A percentile compares a stretch with the other conserved stretches of the same genome.
Evolutionary conservation across 2,113 vertebrate genomes (phyloP).

Genomic region (Sinocyclocheilus anshuiensis): DNA sequence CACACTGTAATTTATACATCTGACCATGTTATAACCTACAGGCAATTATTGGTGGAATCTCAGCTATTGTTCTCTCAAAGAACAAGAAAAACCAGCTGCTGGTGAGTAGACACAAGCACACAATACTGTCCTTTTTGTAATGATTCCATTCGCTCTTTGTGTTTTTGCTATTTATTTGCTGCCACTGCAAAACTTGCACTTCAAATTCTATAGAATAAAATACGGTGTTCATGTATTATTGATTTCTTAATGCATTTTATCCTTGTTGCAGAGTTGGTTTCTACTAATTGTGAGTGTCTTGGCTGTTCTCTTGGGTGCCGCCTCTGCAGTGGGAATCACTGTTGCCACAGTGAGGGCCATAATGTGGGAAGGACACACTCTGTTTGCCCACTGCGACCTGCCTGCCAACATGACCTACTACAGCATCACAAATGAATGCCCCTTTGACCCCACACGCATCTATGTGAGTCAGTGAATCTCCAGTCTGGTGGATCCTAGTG

Average conservation of each 20-base stretch:
- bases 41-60: constrained; percentile 77
- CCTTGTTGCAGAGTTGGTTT: constrained; percentile 77
- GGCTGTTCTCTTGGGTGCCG: constrained; percentile 75
- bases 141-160: not conserved
- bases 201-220: not conserved
- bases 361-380: constrained; percentile 66
- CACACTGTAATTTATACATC: not conserved
- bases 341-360: constrained; percentile 79
- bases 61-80: constrained; percentile 82
- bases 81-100: constrained; percentile 75
- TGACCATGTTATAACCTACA: constrained; percentile 52
- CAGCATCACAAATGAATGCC: constrained; percentile 78
- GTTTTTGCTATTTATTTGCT: not conserved
- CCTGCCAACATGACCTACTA: constrained; percentile 34
- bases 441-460: constrained; percentile 88
- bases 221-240: not conserved
- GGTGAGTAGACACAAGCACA: constrained; percentile 69
- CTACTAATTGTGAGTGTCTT: constrained; percentile 78
- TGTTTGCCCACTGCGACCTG: constrained; percentile 76
- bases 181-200: not conserved
- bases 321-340: constrained; percentile 75
- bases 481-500: not conserved
- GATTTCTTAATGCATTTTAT: not conserved
- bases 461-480: constrained; percentile 77
- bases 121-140: not conserved